A percentile compares a stretch with the other conserved stretches of the same genome.
phyloP scores from a whole-genome alignment of 2,113 vertebrate genomes.

The Bos taurus region ARS-UCD2.0 NC_037329.1:25878001-25878500 shows the following conservation, averaged over 20 bases:
- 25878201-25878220: neutral
- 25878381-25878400: neutral
- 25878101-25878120: neutral
- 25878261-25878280: neutral
- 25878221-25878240: neutral
- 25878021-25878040: neutral
- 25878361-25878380: neutral
- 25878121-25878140: neutral
- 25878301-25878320: neutral
- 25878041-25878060: neutral
- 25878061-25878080: neutral
- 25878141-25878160: neutral
- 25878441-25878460: neutral
- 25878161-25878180: neutral
- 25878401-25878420: neutral
- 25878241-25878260: neutral
- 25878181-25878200: neutral
- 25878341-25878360: neutral
- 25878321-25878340: neutral
- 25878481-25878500: neutral
- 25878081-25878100: neutral
- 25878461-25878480: neutral
- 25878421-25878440: neutral
- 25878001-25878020: neutral
- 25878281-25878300: neutral